A percentile compares a stretch with the other conserved stretches of the same genome.
These are phyloP conservation scores for Megalopta genalis DNA, from an alignment of 1,140 invertebrate genomes.

Conservation along the genomic window DNA sequence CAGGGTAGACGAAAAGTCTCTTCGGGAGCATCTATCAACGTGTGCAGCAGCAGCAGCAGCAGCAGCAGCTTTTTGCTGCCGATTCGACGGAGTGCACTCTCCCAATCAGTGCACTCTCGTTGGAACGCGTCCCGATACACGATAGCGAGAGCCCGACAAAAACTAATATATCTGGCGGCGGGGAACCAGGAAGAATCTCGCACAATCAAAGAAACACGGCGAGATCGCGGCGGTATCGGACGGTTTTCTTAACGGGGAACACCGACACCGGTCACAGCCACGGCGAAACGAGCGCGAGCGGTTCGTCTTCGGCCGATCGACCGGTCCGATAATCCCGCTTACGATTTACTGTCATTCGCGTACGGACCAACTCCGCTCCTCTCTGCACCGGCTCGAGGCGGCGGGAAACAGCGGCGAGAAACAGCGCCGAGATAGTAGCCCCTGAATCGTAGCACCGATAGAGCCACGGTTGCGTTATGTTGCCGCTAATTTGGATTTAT, in stretches of 20 bases:
- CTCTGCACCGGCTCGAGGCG: too few species aligned
- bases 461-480: constrained; percentile 56
- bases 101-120: not conserved
- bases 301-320: constrained; percentile 37
- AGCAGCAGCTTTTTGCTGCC: too few species aligned
- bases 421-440: constrained; percentile 20
- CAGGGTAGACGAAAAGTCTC: too few species aligned
- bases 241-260: constrained; percentile 10
- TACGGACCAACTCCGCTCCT: not conserved
- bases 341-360: constrained; percentile 60
- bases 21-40: too few species aligned
- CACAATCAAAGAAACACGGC: constrained; percentile 4
- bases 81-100: too few species aligned
- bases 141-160: not conserved
- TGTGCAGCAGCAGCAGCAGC: too few species aligned
- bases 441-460: constrained; percentile 53
- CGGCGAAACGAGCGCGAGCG: constrained; percentile 21
- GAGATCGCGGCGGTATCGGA: constrained; percentile 13
- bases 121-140: not conserved
- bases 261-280: not conserved
- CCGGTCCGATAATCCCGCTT: constrained; percentile 30
- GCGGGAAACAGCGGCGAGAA: constrained; percentile 14
- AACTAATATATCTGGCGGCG: not conserved
- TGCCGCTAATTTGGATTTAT: constrained; percentile 75
- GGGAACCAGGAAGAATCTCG: constrained; percentile 30